Evolutionary conservation across 2,797 vertebrate species (phyloP), one percentile per base, ranked within the genome.

Genomic region (Protonibea diacanthus): DNA sequence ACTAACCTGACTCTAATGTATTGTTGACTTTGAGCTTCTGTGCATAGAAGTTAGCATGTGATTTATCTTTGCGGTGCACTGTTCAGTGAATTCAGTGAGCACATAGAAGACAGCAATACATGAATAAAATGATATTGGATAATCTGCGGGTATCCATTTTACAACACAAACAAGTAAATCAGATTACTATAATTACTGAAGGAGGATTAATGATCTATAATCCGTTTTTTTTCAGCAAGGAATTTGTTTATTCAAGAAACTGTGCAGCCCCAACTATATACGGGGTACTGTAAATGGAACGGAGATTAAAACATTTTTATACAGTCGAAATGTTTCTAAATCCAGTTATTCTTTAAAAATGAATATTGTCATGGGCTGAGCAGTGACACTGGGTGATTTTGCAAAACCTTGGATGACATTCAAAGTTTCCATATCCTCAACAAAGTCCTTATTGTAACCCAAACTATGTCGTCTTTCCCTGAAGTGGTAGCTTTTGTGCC

Each of bases 111-210:
- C 33, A 29, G 11, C 18, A 27, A 18, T 55, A 25, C 33, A 38
- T 38, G 8, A 9, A 38, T 38, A 38, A 38, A 38, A 38, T 59
- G 2, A 47, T 56, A 21, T 15, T 21, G 23, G 18, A 29, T 45
- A 23, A 56, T 29, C 48, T 72, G 20, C 45, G 14, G 40, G 33
- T 45, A 55, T 45, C 62, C 0, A 53, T 62, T 51, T 27, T 25
- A 62, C 71, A 47, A 5, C 71, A 55, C 60, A 63, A 72, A 73
- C 25, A 14, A 33, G 20, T 18, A 55, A 61, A 56, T 73, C 25
- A 55, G 51, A 73, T 63, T 5, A 33, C 20, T 47, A 20, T 45
- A 55, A 63, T 63, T 63, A 73, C 42, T 53, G 12, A 10, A 33
- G 27, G 6, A 47, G 21, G 25, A 55, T 72, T n/a, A 4, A 53